A percentile compares a stretch with the other conserved stretches of the same genome.
Evolutionary conservation across 2,113 vertebrate genomes (phyloP).

Genomic region (Anoura caudifer): DNA sequence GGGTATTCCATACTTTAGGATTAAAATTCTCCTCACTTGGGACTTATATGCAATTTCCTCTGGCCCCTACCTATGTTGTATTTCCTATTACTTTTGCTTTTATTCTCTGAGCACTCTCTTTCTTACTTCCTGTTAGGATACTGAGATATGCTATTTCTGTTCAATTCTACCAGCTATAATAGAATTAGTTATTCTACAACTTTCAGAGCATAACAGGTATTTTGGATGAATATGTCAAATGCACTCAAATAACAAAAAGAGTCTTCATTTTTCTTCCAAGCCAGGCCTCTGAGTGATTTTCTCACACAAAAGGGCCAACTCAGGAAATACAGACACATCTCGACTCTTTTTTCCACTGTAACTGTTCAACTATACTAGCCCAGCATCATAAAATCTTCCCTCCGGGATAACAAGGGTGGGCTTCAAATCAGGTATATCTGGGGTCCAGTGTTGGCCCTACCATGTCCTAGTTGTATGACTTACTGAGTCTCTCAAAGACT

Average conservation of each 20-base stretch:
- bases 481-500: not conserved
- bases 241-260: not conserved
- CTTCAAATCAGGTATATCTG: not conserved
- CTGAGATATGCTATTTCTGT: not conserved
- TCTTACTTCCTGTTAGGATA: not conserved
- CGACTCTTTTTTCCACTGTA: not conserved
- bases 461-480: not conserved
- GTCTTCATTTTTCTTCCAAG: not conserved
- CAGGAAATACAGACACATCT: not conserved
- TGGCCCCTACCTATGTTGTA: not conserved
- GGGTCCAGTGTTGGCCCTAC: not conserved
- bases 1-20: accelerated
- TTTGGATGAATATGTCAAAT: slow-evolving; percentile 27
- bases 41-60: not conserved
- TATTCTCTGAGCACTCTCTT: not conserved
- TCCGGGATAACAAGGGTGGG: not conserved
- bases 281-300: not conserved
- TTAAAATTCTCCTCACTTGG: not conserved
- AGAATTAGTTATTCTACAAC: not conserved
- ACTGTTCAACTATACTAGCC: not conserved
- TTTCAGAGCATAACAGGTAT: not conserved
- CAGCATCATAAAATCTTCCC: not conserved
- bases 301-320: not conserved
- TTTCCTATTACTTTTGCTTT: not conserved
- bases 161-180: not conserved